These are phyloP conservation scores for Diadema setosum DNA, from an alignment of 35 echinoderm and acorn worm genomes.

Conservation along the genomic window DNA sequence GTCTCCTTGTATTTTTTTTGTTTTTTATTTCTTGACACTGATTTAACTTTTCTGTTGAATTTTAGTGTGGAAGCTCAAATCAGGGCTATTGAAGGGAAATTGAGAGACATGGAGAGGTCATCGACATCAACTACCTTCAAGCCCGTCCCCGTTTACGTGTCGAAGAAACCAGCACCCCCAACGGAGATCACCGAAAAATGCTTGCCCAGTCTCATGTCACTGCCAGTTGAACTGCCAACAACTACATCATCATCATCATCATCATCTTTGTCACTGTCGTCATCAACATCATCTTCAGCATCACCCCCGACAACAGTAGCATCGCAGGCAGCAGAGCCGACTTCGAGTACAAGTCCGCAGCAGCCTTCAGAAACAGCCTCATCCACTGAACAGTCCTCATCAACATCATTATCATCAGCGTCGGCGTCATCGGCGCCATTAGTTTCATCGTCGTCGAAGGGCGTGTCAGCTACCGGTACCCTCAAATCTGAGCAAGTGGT, in stretches of 20 bases:
- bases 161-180: not conserved
- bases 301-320: not conserved
- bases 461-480: not conserved
- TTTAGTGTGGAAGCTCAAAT: slow-evolving; percentile 38
- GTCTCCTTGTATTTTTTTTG: too few species aligned
- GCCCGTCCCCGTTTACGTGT: slow-evolving; percentile 4
- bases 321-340: not conserved
- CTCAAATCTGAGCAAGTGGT: too few species aligned
- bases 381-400: not conserved
- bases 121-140: slow-evolving; percentile 5
- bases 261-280: not conserved
- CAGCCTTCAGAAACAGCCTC: not conserved
- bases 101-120: slow-evolving; percentile 53
- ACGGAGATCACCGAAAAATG: not conserved
- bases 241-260: not conserved
- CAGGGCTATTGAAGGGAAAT: slow-evolving; percentile 49
- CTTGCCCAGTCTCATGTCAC: not conserved
- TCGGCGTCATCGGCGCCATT: not conserved
- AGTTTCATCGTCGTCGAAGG: not conserved
- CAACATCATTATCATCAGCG: not conserved
- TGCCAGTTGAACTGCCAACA: not conserved
- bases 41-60: too few species aligned
- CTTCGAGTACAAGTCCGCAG: not conserved
- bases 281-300: not conserved
- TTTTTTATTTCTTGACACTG: too few species aligned